Percentiles rank a stretch among this genome's conserved stretches.
phyloP scores from a whole-genome alignment of 1,140 invertebrate genomes.

The Pinna nobilis region DNA sequence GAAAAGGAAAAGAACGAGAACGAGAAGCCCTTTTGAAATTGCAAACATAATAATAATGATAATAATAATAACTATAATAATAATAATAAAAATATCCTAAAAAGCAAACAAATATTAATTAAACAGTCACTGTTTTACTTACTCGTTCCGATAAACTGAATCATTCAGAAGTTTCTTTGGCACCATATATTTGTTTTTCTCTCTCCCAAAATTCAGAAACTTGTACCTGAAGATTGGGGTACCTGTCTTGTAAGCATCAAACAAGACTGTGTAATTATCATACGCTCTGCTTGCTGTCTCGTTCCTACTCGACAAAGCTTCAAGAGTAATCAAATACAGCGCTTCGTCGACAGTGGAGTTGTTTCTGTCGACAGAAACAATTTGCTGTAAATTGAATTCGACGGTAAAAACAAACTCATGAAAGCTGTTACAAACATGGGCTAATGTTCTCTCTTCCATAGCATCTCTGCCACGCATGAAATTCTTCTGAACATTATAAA shows the following conservation, averaged over 20 bases:
- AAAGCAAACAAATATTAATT: too few relatives aligned
- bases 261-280: conserved; percentile 50
- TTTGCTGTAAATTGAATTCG: conserved; percentile 39
- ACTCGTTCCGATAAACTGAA: conserved; percentile 38
- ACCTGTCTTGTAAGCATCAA: conserved; percentile 50
- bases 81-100: too few relatives aligned
- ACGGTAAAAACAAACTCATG: conserved; percentile 46
- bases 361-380: conserved; percentile 1
- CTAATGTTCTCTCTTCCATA: conserved; percentile 61
- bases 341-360: conserved; percentile 8
- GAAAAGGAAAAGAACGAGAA: too few relatives aligned
- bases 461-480: conserved; percentile 54
- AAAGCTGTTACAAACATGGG: conserved; percentile 50
- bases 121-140: too few relatives aligned
- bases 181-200: conserved; percentile 50
- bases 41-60: too few relatives aligned
- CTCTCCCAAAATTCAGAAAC: conserved; percentile 37
- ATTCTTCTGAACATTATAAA: conserved; percentile 51
- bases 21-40: too few relatives aligned
- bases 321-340: conserved; percentile 35
- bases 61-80: too few relatives aligned
- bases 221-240: conserved; percentile 54
- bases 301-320: conserved; percentile 38
- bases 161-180: conserved; percentile 52
- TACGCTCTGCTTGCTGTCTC: conserved; percentile 46